Conservation (phyloP, 2,113 vertebrate genomes). For the Carassius gibelio region DNA sequence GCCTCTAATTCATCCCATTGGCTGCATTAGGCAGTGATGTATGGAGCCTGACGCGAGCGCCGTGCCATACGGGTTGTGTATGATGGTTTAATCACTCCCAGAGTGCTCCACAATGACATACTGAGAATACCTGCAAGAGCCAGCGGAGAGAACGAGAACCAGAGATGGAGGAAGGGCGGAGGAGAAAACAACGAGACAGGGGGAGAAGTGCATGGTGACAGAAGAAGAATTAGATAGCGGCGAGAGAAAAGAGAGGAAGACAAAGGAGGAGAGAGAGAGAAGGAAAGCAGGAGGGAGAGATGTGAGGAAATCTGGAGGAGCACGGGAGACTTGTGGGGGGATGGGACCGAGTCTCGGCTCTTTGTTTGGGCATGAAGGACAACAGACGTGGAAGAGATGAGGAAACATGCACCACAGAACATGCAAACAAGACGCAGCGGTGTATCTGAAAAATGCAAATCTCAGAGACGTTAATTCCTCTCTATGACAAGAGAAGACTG, state of each 20-base stretch:
- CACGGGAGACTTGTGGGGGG: slow-evolving; percentile 59
- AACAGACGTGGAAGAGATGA: slow-evolving; percentile 48
- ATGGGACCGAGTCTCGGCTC: slow-evolving; percentile 46
- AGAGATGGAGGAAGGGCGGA: background rate
- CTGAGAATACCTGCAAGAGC: slow-evolving; percentile 73
- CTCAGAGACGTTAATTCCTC: background rate
- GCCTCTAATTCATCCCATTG: slow-evolving; percentile 79
- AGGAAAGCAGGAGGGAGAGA: slow-evolving; percentile 56
- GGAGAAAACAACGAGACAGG: background rate
- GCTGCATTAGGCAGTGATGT: slow-evolving; percentile 81
- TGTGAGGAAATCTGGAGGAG: slow-evolving; percentile 61
- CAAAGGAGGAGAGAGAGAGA: slow-evolving; percentile 61
- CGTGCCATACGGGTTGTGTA: slow-evolving; percentile 78
- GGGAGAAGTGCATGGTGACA: slow-evolving; percentile 38
- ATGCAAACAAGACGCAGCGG: background rate
- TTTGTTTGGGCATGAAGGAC: slow-evolving; percentile 57
- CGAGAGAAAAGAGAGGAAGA: slow-evolving; percentile 29
- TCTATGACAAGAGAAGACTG: background rate
- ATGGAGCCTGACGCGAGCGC: slow-evolving; percentile 81
- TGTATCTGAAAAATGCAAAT: background rate
- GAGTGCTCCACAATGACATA: slow-evolving; percentile 75
- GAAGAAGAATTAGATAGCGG: slow-evolving; percentile 45
- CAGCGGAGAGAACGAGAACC: background rate
- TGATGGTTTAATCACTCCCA: slow-evolving; percentile 81
- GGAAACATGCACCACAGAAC: slow-evolving; percentile 38